Evolutionary conservation across 2,113 vertebrate genomes (phyloP).

Genomic region (Romanogobio albipinnatus): DNA sequence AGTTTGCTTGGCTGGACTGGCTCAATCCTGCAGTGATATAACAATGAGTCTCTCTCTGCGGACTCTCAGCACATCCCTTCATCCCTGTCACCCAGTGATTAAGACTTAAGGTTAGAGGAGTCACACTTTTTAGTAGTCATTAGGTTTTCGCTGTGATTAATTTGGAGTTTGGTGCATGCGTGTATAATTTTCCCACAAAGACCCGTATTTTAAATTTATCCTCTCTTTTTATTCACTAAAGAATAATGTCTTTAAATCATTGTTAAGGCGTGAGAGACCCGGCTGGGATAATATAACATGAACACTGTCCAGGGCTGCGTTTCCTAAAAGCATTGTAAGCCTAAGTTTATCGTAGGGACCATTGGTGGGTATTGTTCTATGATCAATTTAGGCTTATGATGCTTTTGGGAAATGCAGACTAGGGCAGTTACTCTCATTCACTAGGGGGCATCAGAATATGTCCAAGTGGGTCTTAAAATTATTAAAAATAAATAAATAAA

Average conservation of each 20-base stretch:
- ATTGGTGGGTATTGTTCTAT: no score
- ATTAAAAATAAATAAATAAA: no score
- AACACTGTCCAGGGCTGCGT: background rate
- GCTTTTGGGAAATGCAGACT: no score
- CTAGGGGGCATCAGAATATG: no score
- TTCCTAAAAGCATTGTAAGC: no score
- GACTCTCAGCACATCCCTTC: background rate
- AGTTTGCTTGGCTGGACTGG: conserved; percentile 38
- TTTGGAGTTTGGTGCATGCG: background rate
- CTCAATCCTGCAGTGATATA: conserved; percentile 16
- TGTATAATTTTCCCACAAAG: background rate
- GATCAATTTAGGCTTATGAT: no score
- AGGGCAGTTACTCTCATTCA: no score
- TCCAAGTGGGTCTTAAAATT: no score
- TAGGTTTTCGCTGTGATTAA: background rate
- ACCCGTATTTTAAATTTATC: background rate
- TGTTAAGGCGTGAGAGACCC: background rate
- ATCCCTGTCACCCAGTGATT: background rate
- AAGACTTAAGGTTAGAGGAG: background rate
- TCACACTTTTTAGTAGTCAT: background rate
- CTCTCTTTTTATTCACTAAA: background rate
- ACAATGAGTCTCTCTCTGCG: conserved; percentile 1
- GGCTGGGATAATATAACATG: background rate
- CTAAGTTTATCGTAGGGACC: no score
- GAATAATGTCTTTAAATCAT: background rate